phyloP scores from a whole-genome alignment of 2,113 vertebrate species.

The Semicossyphus pulcher region DNA sequence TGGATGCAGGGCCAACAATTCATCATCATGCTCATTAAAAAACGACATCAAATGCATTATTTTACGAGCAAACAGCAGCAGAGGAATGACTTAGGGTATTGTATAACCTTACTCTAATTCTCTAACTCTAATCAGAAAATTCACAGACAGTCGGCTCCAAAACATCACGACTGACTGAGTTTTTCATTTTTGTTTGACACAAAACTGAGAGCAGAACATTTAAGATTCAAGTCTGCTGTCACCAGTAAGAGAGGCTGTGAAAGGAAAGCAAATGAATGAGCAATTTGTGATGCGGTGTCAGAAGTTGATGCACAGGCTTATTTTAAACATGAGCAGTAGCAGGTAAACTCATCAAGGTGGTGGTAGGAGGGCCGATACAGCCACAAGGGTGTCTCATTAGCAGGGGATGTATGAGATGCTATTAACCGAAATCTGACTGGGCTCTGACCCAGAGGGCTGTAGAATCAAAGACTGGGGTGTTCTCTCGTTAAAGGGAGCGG shows the following conservation, averaged over 20 bases:
- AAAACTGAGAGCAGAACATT: constrained; percentile 4
- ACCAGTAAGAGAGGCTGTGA: background rate
- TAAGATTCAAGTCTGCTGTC: background rate
- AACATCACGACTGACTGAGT: no score
- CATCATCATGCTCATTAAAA: background rate
- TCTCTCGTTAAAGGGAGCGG: constrained; percentile 19
- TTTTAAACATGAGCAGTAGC: background rate
- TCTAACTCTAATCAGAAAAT: background rate
- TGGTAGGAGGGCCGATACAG: background rate
- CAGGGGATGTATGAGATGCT: background rate
- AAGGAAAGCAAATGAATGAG: constrained; percentile 9
- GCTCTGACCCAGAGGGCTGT: background rate
- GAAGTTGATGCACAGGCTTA: background rate
- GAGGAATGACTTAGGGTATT: background rate
- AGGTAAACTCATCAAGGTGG: background rate
- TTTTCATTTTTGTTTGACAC: background rate
- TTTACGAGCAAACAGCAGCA: background rate
- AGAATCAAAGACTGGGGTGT: constrained; percentile 10
- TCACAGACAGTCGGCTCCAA: background rate
- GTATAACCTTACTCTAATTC: background rate
- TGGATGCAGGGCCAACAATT: background rate
- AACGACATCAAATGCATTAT: background rate
- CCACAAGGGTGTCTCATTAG: constrained; percentile 39
- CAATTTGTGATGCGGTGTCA: constrained; percentile 8
- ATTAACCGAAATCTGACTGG: background rate